A percentile compares a stretch with the other conserved stretches of the same genome.
Evolutionary conservation across 2,888 invertebrate genomes (phyloP).

Genomic region (Chirona hameri): DNA sequence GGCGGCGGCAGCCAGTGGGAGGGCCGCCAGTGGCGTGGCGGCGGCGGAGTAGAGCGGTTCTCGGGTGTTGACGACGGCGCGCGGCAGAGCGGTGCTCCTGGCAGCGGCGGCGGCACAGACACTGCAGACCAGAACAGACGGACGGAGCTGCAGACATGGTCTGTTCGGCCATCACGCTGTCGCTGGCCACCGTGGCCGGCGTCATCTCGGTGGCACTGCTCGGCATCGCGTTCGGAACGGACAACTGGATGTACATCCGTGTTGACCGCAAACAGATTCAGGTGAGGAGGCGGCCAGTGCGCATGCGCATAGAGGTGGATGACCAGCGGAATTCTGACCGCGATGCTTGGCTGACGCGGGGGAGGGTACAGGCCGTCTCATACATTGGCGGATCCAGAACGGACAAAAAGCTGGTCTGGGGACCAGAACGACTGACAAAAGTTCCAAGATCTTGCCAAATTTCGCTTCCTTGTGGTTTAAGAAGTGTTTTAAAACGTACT

Average conservation of each 20-base stretch:
- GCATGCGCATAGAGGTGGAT: constrained; percentile 1
- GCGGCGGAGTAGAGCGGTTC: no score
- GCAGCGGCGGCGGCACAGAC: background rate
- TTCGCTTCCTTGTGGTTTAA: no score
- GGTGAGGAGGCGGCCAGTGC: constrained; percentile 54
- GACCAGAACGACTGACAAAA: no score
- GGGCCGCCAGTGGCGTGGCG: no score
- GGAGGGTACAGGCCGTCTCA: no score
- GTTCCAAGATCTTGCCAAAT: no score
- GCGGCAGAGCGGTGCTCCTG: background rate
- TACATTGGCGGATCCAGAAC: no score
- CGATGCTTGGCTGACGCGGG: background rate
- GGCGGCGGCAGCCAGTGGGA: no score
- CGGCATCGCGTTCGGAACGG: constrained; percentile 91
- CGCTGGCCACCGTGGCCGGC: constrained; percentile 86
- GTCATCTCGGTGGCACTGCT: constrained; percentile 89
- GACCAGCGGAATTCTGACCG: background rate
- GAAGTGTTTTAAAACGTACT: no score
- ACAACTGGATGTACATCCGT: constrained; percentile 94
- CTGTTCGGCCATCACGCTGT: constrained; percentile 40
- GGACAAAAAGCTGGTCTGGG: no score
- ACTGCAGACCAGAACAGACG: background rate
- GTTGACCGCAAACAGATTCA: constrained; percentile 83
- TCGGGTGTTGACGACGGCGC: no score
- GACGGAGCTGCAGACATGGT: constrained; percentile 33